Evolutionary conservation across 2,797 vertebrate genomes (phyloP).

Genomic region (Falco concolor): DNA sequence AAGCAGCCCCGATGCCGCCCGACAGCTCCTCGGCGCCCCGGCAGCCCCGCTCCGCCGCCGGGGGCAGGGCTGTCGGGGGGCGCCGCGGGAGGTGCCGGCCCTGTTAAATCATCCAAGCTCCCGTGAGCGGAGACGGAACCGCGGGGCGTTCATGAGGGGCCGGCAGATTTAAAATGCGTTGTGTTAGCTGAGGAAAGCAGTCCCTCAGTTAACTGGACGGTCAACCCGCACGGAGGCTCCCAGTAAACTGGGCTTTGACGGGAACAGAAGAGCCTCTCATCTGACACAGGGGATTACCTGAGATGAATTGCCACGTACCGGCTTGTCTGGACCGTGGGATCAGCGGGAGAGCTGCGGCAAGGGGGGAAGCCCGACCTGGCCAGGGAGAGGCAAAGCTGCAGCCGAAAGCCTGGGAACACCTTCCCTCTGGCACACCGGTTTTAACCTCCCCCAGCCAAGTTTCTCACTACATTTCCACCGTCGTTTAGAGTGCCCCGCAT

Average conservation of each 20-base stretch:
- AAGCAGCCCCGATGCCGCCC: too few relatives aligned
- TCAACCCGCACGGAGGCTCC: neutral
- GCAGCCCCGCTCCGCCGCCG: neutral
- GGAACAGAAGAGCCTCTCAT: neutral
- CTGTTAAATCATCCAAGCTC: neutral
- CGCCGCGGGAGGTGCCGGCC: neutral
- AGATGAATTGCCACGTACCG: neutral
- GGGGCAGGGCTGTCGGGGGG: neutral
- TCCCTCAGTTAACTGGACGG: neutral
- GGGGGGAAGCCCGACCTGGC: neutral
- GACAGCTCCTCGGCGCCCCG: neutral
- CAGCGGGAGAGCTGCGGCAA: neutral
- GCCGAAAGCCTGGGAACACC: neutral
- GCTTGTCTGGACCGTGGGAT: neutral
- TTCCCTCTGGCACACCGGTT: neutral
- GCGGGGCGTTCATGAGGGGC: neutral
- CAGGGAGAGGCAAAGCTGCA: neutral
- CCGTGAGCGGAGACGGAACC: neutral
- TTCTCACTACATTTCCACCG: neutral
- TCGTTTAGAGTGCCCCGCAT: neutral
- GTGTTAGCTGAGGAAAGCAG: neutral
- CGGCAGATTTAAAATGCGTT: neutral
- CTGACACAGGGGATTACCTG: neutral
- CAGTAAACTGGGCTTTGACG: neutral
- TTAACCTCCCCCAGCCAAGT: neutral